Evolutionary conservation across 2,797 vertebrate species (phyloP).

Genomic region (Tenualosa ilisha): DNA sequence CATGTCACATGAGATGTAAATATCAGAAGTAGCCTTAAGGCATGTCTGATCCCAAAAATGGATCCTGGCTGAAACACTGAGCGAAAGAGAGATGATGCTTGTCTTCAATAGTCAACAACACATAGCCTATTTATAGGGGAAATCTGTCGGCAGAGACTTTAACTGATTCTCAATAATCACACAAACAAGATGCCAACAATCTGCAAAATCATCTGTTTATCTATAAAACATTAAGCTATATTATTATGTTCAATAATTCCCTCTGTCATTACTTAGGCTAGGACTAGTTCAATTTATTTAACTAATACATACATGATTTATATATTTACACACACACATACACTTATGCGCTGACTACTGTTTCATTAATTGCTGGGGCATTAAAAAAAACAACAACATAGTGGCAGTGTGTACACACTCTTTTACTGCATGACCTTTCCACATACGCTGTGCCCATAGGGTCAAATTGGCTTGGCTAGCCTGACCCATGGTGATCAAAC

Average conservation of each 20-base stretch:
- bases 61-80: not conserved
- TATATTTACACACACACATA: too few relatives aligned
- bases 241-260: too few relatives aligned
- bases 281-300: too few relatives aligned
- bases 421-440: too few relatives aligned
- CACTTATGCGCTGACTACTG: too few relatives aligned
- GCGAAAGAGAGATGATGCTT: not conserved
- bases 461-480: not conserved
- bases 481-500: not conserved
- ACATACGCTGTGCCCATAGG: not conserved
- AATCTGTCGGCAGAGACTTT: not conserved
- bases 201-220: not conserved
- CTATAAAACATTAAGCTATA: not conserved
- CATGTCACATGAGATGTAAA: slow-evolving; percentile 35
- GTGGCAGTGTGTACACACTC: too few relatives aligned
- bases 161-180: not conserved
- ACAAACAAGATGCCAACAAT: not conserved
- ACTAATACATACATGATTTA: too few relatives aligned
- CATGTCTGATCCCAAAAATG: slow-evolving; percentile 29
- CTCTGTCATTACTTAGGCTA: too few relatives aligned
- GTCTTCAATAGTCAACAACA: not conserved
- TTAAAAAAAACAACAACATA: not conserved
- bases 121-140: not conserved
- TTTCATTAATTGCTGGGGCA: too few relatives aligned
- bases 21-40: slow-evolving; percentile 22